A percentile compares a stretch with the other conserved stretches of the same genome.
These are phyloP conservation scores for Zaprionus taronus DNA, from an alignment of 1,140 invertebrate genomes.

Conservation along the genomic window DNA sequence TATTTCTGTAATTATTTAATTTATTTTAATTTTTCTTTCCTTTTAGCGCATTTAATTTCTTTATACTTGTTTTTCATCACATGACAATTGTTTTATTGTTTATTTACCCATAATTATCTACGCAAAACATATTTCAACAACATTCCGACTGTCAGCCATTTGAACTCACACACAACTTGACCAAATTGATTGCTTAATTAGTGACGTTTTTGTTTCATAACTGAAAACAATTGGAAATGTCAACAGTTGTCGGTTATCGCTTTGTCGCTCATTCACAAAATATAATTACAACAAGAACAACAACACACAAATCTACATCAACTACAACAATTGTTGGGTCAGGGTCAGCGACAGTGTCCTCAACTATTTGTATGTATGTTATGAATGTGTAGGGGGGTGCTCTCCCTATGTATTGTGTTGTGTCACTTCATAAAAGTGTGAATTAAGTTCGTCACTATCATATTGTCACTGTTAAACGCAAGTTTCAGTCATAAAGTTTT, in stretches of 20 bases:
- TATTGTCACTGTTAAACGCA: not conserved
- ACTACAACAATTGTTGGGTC: constrained; percentile 30
- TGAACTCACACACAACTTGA: constrained; percentile 11
- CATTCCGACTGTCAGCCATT: not conserved
- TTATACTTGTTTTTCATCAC: not conserved
- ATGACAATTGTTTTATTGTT: not conserved
- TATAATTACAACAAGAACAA: constrained; percentile 60
- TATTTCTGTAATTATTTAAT: no score
- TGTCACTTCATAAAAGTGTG: constrained; percentile 66
- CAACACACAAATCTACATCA: no score
- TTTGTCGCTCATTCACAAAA: constrained; percentile 36
- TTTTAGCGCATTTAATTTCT: no score
- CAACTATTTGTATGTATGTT: constrained; percentile 28
- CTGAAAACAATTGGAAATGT: constrained; percentile 69
- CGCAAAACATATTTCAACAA: constrained; percentile 7
- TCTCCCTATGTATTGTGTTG: constrained; percentile 3
- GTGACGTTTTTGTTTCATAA: constrained; percentile 58
- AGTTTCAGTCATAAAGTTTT: not conserved
- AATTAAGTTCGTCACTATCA: constrained; percentile 58
- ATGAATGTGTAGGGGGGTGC: no score
- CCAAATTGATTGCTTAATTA: constrained; percentile 68
- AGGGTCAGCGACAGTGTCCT: constrained; percentile 44
- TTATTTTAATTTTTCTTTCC: not conserved
- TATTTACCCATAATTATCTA: constrained; percentile 3
- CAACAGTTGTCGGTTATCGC: constrained; percentile 68